Conservation (phyloP, 1,140 invertebrate species). For the Drosophila sucinea region DNA sequence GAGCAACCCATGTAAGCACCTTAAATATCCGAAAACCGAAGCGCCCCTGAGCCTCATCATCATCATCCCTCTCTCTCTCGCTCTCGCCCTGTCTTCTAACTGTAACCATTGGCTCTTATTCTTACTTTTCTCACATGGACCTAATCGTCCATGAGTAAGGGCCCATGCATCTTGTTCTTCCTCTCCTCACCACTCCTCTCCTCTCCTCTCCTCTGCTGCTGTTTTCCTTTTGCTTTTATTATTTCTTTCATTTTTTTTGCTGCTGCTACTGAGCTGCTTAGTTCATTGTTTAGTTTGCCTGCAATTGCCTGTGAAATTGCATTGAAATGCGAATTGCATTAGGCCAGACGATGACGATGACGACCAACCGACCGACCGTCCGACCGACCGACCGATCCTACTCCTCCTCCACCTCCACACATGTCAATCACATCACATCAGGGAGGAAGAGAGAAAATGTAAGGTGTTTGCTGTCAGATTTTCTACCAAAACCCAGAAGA, state of each 20-base stretch:
- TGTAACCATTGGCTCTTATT: conserved; percentile 39
- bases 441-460: conserved; percentile 29
- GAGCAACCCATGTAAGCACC: conserved; percentile 79
- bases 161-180: conserved; percentile 20
- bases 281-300: conserved; percentile 57
- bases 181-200: neutral
- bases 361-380: too few species aligned
- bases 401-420: conserved; percentile 30
- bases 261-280: conserved; percentile 60
- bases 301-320: conserved; percentile 79
- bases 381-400: neutral
- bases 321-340: conserved; percentile 77
- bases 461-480: conserved; percentile 78
- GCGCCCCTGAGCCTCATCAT: conserved; percentile 36
- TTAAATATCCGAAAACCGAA: conserved; percentile 63
- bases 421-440: conserved; percentile 70
- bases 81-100: conserved; percentile 21
- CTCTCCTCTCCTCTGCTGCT: neutral
- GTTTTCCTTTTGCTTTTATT: neutral
- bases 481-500: conserved; percentile 55
- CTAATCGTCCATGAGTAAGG: conserved; percentile 65
- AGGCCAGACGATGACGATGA: conserved; percentile 5
- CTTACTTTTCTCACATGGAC: conserved; percentile 52
- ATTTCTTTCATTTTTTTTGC: neutral
- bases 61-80: neutral